Base-by-base conservation (phyloP, 1,140 invertebrate genomes). In the Zaprionus capensis region DNA sequence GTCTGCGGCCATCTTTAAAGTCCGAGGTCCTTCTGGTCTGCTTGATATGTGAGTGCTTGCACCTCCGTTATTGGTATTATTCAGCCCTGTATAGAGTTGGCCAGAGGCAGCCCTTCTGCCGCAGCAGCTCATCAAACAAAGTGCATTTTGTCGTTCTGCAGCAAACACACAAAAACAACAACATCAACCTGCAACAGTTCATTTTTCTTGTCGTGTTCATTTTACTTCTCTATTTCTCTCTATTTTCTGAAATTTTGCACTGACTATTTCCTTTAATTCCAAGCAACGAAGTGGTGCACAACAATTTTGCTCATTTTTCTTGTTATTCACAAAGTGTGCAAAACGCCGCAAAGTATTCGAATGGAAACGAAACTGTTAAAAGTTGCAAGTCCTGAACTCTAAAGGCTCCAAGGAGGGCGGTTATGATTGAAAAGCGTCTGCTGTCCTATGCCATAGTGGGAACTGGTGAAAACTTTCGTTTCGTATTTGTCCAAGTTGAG, bases 271-370 rank as follows among this genome's bases (percentile, higher is more conserved):
- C 82, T 82, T 78, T 71, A 78, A 71, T 82, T 78, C 64, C 9
- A 68, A 55, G 34, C 49, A 78, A 59, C 64, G 46, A 59, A 62
- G 61, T 31, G 31, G 63, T 31, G 46, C 22, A 24, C 41, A 31
- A 57, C 41, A 55, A 63, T 53, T 65, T 49, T 53, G 20, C 12
- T 15, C 31, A 46, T 71, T 72, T 70, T 66, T 67, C 34, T 67
- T 31, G 20, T 59, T 70, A 62, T 63, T 58, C 59, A 46, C 66
- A 72, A 84, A 83, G 77, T 84, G 62, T 24, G 12, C 51, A 53
- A 46, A 82, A 68, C 64, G 71, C 71, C 71, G 53, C 80, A 82
- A 69, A 82, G 59, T 79, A 82, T 71, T 66, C 80, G 41, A 71
- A 46, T 66, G 36, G 36, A 41, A 46, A 61, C 61, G 53, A 17